phyloP scores from a whole-genome alignment of 2,797 vertebrate species.

The Myotis vivesi region DNA sequence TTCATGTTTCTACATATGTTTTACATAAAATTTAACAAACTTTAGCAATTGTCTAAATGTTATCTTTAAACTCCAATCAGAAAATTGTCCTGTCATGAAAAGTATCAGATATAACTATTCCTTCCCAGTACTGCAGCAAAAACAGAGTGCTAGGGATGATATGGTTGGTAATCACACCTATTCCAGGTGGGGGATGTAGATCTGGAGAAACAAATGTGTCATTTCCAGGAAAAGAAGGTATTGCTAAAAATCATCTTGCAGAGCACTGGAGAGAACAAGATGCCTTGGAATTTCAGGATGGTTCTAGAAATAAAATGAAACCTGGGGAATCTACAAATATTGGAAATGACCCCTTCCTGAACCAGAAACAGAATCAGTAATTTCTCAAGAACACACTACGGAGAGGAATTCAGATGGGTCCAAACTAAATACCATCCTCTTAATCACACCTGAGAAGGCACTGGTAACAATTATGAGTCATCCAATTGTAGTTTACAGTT shows the following conservation, averaged over 20 bases:
- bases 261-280: neutral
- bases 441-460: neutral
- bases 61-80: neutral
- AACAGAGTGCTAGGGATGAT: neutral
- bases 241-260: slow-evolving; percentile 32
- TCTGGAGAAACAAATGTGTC: neutral
- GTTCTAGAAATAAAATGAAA: slow-evolving; percentile 54
- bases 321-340: neutral
- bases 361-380: neutral
- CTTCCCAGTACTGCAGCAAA: neutral
- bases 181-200: neutral
- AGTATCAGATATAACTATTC: neutral
- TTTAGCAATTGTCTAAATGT: neutral
- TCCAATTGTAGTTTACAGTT: neutral
- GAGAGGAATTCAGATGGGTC: neutral
- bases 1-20: neutral
- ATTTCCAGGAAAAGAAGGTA: slow-evolving; percentile 5
- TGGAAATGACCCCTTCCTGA: neutral
- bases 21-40: neutral
- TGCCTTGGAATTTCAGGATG: slow-evolving; percentile 35
- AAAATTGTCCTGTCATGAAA: neutral
- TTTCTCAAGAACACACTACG: neutral
- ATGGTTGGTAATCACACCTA: neutral
- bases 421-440: neutral
- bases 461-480: neutral